These are phyloP conservation scores for Tautogolabrus adspersus DNA, from an alignment of 2,113 vertebrate species.

Conservation along the genomic window DNA sequence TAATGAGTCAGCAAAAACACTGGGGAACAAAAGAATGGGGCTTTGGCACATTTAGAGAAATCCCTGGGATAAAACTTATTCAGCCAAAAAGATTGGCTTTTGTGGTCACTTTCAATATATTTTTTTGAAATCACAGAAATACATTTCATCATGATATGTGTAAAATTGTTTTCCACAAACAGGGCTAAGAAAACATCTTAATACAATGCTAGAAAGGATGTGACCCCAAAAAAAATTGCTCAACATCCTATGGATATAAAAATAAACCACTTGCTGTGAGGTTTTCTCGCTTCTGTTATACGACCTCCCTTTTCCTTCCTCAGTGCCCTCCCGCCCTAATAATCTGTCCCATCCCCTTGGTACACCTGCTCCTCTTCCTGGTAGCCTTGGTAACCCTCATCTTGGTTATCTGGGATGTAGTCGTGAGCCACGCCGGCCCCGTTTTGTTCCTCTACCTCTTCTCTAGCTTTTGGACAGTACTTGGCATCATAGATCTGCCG, in stretches of 20 bases:
- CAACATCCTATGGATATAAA: constrained; percentile 51
- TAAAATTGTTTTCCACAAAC: constrained; percentile 45
- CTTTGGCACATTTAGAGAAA: constrained; percentile 53
- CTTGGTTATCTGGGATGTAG: constrained; percentile 78
- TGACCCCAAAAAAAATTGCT: constrained; percentile 10
- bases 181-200: constrained; percentile 30
- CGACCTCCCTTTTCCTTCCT: constrained; percentile 30
- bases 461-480: constrained; percentile 88
- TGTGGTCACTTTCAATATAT: constrained; percentile 62
- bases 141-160: constrained; percentile 71
- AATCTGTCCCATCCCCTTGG: constrained; percentile 69
- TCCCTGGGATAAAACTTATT: constrained; percentile 34
- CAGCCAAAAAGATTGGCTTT: constrained; percentile 50
- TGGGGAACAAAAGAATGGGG: background rate
- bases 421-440: constrained; percentile 47
- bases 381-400: constrained; percentile 84
- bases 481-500: constrained; percentile 97
- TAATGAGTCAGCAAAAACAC: constrained; percentile 12
- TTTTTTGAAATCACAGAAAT: constrained; percentile 28
- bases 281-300: constrained; percentile 31
- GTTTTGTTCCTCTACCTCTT: constrained; percentile 60
- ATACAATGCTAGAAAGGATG: constrained; percentile 61
- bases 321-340: constrained; percentile 28
- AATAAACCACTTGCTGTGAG: constrained; percentile 46
- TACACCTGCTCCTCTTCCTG: constrained; percentile 80